phyloP scores from a whole-genome alignment of 2,113 vertebrate genomes.

The Pan paniscus region DNA sequence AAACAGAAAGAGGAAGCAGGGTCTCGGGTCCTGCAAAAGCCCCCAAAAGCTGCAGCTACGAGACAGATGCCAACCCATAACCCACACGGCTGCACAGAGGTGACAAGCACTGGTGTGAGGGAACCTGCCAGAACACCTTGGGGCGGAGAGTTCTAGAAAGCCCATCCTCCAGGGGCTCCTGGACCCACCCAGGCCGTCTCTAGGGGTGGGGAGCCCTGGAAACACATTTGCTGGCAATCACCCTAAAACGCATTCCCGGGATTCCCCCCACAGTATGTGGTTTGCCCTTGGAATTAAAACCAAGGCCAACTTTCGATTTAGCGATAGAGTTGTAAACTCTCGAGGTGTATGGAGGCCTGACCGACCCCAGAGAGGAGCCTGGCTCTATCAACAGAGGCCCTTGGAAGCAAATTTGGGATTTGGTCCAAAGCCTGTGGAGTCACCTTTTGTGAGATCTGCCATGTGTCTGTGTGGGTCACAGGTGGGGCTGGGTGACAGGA shows the following conservation, averaged over 20 bases:
- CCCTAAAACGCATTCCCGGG: conserved; percentile 10
- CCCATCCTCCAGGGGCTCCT: conserved; percentile 6
- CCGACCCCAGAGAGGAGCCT: neutral
- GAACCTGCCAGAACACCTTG: conserved; percentile 42
- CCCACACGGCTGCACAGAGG: conserved; percentile 59
- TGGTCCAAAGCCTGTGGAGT: conserved; percentile 31
- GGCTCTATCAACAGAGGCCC: conserved; percentile 66
- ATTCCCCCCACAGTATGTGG: conserved; percentile 35
- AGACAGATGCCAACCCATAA: conserved; percentile 20
- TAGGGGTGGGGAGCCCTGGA: neutral
- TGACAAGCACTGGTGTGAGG: conserved; percentile 55
- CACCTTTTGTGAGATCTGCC: conserved; percentile 38
- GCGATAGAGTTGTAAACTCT: conserved; percentile 72
- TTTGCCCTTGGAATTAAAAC: conserved; percentile 68
- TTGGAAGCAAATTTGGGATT: conserved; percentile 30
- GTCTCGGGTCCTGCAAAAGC: accelerated
- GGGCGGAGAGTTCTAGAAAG: conserved; percentile 55
- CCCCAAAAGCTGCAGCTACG: neutral
- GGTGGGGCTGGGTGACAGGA: neutral
- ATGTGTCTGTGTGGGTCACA: neutral
- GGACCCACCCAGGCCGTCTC: neutral
- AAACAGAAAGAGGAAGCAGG: neutral
- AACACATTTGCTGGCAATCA: conserved; percentile 8
- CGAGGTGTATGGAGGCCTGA: conserved; percentile 50
- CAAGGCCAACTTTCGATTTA: conserved; percentile 72